phyloP scores from a whole-genome alignment of 2,797 vertebrate species.

The Rhinoraja longicauda region DNA sequence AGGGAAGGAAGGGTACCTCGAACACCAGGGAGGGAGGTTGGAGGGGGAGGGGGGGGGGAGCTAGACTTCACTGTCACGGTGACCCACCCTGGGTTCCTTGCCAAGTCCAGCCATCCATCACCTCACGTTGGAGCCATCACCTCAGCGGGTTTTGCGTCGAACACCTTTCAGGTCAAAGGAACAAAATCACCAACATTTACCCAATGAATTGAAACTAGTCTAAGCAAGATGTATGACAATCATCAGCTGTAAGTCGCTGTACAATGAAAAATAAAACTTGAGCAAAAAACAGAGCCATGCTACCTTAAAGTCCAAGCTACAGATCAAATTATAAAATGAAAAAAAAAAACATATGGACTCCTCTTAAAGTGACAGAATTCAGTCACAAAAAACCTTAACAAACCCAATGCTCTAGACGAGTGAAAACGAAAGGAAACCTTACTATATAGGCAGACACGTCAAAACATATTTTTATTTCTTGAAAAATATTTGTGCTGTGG shows the following conservation, averaged over 20 bases:
- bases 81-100: background rate
- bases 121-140: background rate
- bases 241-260: slow-evolving; percentile 82
- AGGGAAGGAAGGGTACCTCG: no score
- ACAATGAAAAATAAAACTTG: slow-evolving; percentile 71
- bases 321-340: slow-evolving; percentile 63
- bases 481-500: slow-evolving; percentile 65
- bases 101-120: background rate
- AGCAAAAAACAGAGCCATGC: slow-evolving; percentile 82
- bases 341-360: slow-evolving; percentile 46
- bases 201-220: slow-evolving; percentile 74
- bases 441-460: slow-evolving; percentile 66
- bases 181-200: slow-evolving; percentile 69
- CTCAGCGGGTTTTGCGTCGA: slow-evolving; percentile 41
- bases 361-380: slow-evolving; percentile 50
- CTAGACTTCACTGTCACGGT: background rate
- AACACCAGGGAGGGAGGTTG: no score
- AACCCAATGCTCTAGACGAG: slow-evolving; percentile 59
- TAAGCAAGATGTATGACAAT: slow-evolving; percentile 85
- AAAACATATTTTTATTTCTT: slow-evolving; percentile 57
- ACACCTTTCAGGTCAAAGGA: slow-evolving; percentile 78
- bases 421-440: slow-evolving; percentile 59
- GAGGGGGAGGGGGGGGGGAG: no score
- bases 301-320: slow-evolving; percentile 98
- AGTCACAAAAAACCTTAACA: slow-evolving; percentile 51